Evolutionary conservation across 2,797 vertebrate species (phyloP).

Genomic region (Threskiornis aethiopicus): DNA sequence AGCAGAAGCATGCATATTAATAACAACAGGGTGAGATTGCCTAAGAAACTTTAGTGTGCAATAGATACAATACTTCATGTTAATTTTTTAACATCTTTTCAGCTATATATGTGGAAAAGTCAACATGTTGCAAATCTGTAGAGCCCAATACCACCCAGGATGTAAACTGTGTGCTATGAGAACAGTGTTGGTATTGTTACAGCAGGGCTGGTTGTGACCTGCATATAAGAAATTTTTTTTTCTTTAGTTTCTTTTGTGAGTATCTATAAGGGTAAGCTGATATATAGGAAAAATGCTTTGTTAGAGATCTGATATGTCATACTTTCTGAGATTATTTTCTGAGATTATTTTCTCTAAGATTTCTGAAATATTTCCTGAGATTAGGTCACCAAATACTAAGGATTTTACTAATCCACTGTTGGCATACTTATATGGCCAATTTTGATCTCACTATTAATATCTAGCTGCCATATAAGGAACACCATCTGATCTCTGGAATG

Average conservation of each 20-base stretch:
- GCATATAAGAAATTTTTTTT: neutral
- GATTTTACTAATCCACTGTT: conserved; percentile 10
- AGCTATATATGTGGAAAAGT: neutral
- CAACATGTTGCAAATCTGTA: neutral
- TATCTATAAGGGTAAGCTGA: neutral
- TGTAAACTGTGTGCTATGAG: neutral
- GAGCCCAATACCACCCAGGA: neutral
- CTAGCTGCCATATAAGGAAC: neutral
- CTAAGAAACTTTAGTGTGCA: neutral
- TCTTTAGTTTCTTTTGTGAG: neutral
- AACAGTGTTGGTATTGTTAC: neutral
- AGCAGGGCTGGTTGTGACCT: neutral
- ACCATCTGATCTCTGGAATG: neutral
- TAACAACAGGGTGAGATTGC: neutral
- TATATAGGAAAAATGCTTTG: neutral
- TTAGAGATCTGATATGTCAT: neutral
- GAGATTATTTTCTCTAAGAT: neutral
- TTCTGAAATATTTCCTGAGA: conserved; percentile 27
- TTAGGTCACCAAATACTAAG: conserved; percentile 6
- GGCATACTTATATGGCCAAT: neutral
- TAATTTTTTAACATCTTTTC: neutral
- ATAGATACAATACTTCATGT: neutral
- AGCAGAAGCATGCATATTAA: neutral
- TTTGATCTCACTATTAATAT: neutral
- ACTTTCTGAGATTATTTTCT: neutral